Base-by-base conservation (phyloP, 2,113 vertebrate genomes). In the Tiliqua scincoides region DNA sequence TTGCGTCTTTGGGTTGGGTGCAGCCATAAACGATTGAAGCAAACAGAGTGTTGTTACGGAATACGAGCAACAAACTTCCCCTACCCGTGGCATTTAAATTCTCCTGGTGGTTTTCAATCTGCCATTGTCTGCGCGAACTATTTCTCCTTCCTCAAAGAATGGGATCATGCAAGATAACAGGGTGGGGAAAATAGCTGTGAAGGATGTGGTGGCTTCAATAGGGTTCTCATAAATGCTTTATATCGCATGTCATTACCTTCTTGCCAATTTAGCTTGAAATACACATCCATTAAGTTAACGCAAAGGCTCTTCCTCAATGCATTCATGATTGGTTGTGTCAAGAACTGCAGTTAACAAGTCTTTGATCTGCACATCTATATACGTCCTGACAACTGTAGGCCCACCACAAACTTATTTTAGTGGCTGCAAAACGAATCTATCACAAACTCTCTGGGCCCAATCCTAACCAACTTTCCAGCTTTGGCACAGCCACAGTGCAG, bases 201-300 rank as follows among this genome's bases (percentile, higher is more conserved):
- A 92, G 82, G 43, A 89, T 79, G 4, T 89, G 72, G 40, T 78
- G 86, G 84, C 87, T 92, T 91, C 78, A 84, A 6, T 88, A 32
- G 63, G 79, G 85, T 79, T 18, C 76, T 86, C 89, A 74, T 11
- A 62, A 48, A 91, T 81, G 37, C 59, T 83, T 83, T 78, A 75
- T 78, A 75, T 78, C 88, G 83, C 68, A 84, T 59, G 52, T 21
- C 27, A 79, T 91, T 91, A 91, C 18, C 86, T 68, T 95, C 82
- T 86, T 88, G 79, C 52, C 40, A 84, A 73, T 74, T 40, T 8
- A 89, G 81, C 82, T 82, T 14, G 48, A 93, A 91, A 73, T 61
- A 54, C 8, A 88, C 68, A 89, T 77, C 37, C 57, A 37, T 48
- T 23, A 43, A 85, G 43, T 87, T 79, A 52, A 84, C 82, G 86